Evolutionary conservation across 1,140 invertebrate species (phyloP), one percentile per base, ranked within the genome.

Genomic region (Condylostylus longicornis): DNA sequence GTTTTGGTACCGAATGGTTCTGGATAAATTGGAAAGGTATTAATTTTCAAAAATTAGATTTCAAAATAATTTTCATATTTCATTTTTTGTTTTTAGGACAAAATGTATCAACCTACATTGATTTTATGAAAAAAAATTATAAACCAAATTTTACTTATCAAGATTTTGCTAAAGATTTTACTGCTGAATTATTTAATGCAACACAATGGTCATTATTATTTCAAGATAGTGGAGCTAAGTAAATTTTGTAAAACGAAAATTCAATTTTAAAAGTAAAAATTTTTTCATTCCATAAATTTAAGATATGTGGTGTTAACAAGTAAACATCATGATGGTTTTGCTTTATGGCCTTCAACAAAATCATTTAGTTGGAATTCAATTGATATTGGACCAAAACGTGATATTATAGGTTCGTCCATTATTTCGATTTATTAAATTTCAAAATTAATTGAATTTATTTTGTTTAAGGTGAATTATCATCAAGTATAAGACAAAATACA

Each of bases 281-380:
- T n/a, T n/a, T n/a, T n/a, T n/a, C n/a, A n/a, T n/a, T n/a, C n/a
- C n/a, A n/a, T n/a, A n/a, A n/a, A 30, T 62, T 65, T 20, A 41
- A 84, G 79, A 57, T 87, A 94, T 54, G 70, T 94, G 6, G 82
- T 95, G 2, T 51, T 95, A 2, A 94, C 88, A 3, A 86, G 79
- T 48, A 95, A 95, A 65, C 90, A 95, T 68, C 88, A 94, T 54
- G 89, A 94, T 62, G 89, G 89, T 9, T 94, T 70, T 48, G 85
- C 87, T 1, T 38, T 93, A 18, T 94, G 86, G 76, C 89, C 89
- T 19, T 90, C 84, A 0, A 75, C 71, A 44, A 72, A 77, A 38
- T 78, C 85, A 0, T 94, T 77, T 50, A 83, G 84, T 50, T 95
- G 89, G 89, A 95, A 95, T 64, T 66, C 85, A 0, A 58, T 76